Conservation (phyloP, 2,113 vertebrate genomes). For the Hipposideros armiger region DNA sequence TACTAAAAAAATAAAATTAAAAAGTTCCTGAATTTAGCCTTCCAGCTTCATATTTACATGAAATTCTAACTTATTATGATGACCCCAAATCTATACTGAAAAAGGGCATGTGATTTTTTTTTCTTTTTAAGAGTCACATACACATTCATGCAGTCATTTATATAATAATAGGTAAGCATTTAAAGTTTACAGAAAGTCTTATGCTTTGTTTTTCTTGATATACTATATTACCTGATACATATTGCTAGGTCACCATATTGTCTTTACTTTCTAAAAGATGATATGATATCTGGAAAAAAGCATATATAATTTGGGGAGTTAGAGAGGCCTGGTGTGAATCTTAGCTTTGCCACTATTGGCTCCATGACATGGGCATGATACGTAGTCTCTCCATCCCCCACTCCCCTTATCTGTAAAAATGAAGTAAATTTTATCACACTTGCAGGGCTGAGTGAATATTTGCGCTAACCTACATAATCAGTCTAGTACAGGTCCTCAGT, state of each 20-base stretch:
- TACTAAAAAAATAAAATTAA: background rate
- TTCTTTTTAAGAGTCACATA: background rate
- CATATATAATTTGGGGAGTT: background rate
- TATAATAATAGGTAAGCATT: background rate
- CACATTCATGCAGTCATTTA: background rate
- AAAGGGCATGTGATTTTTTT: background rate
- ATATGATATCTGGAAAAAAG: background rate
- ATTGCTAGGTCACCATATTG: background rate
- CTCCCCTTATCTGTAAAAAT: background rate
- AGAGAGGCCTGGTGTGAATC: background rate
- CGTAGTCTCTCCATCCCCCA: background rate
- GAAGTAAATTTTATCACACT: background rate
- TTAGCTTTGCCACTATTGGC: background rate
- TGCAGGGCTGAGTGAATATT: background rate
- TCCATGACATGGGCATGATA: background rate
- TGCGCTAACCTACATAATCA: background rate
- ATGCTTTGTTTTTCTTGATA: background rate
- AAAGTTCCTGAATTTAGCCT: background rate
- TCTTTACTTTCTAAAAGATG: background rate
- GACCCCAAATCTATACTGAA: background rate
- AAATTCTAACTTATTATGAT: conserved; percentile 17
- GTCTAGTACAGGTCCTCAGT: background rate
- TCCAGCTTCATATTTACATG: background rate
- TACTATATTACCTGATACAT: background rate
- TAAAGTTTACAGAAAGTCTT: background rate